Evolutionary conservation across 1,140 invertebrate species (phyloP).

Genomic region (Bombus superbus): DNA sequence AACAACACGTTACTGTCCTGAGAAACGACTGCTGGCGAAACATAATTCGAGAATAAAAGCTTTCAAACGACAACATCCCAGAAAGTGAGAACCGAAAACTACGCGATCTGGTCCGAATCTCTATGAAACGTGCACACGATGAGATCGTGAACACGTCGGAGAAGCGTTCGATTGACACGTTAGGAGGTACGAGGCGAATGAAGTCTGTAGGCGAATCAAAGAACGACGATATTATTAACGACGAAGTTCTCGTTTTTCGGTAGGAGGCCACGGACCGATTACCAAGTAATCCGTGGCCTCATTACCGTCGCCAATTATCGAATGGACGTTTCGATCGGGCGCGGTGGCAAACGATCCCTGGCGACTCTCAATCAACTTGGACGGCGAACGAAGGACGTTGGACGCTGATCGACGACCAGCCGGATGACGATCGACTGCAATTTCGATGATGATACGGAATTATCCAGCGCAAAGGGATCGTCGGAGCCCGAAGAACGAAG

Average conservation of each 20-base stretch:
- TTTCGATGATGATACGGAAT: constrained; percentile 78
- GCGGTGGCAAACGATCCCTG: constrained; percentile 74
- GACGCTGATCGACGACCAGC: constrained; percentile 69
- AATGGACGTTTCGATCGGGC: constrained; percentile 76
- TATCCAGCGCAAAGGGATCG: constrained; percentile 67
- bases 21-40: no score
- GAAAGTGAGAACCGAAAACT: not conserved
- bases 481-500: constrained; percentile 10
- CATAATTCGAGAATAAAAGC: no score
- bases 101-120: not conserved
- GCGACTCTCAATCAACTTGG: constrained; percentile 66
- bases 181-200: not conserved
- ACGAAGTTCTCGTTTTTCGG: constrained; percentile 2
- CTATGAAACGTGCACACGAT: not conserved
- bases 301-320: constrained; percentile 78
- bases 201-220: not conserved
- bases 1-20: no score
- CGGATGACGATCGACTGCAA: constrained; percentile 72
- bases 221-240: constrained; percentile 32
- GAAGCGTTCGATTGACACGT: constrained; percentile 10
- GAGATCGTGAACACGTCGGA: not conserved
- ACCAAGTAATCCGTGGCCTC: constrained; percentile 61
- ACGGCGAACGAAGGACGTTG: constrained; percentile 43
- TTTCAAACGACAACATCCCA: not conserved
- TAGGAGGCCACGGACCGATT: constrained; percentile 26